Conservation (phyloP, 1,140 invertebrate genomes). For the Neodiprion lecontei region DNA sequence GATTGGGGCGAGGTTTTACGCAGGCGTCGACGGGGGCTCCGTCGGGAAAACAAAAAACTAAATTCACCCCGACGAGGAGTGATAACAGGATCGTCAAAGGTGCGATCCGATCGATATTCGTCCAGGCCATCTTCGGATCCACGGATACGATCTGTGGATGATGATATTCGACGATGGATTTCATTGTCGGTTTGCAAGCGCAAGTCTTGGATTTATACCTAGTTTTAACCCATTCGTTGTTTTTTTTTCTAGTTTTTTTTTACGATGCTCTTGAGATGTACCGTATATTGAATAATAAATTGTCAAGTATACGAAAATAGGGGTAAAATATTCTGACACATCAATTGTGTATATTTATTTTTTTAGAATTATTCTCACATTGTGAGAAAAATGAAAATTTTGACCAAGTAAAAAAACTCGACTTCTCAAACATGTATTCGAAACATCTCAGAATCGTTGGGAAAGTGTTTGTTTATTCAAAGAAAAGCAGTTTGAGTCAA, state of each 20-base stretch:
- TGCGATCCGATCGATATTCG: slow-evolving; percentile 12
- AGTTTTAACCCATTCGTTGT: slow-evolving; percentile 2
- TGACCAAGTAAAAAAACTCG: too few relatives aligned
- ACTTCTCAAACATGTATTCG: too few relatives aligned
- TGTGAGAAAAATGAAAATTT: too few relatives aligned
- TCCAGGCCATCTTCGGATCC: slow-evolving; percentile 24
- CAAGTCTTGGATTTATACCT: neutral
- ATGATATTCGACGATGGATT: neutral
- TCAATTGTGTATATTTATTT: too few relatives aligned
- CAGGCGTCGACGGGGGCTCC: slow-evolving; percentile 80
- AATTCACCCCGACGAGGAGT: slow-evolving; percentile 28
- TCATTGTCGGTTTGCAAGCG: neutral
- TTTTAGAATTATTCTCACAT: too few relatives aligned
- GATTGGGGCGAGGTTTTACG: slow-evolving; percentile 74
- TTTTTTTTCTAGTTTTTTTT: slow-evolving; percentile 12
- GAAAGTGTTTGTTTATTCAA: too few relatives aligned
- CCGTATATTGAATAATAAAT: neutral
- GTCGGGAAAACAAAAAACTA: slow-evolving; percentile 68
- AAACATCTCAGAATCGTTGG: too few relatives aligned
- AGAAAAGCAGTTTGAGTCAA: too few relatives aligned
- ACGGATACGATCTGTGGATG: too few relatives aligned
- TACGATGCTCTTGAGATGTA: neutral
- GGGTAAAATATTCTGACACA: too few relatives aligned
- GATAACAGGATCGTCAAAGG: slow-evolving; percentile 26
- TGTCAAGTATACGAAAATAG: too few relatives aligned